phyloP scores from a whole-genome alignment of 1,140 invertebrate genomes.

The Bombus cullumanus region DNA sequence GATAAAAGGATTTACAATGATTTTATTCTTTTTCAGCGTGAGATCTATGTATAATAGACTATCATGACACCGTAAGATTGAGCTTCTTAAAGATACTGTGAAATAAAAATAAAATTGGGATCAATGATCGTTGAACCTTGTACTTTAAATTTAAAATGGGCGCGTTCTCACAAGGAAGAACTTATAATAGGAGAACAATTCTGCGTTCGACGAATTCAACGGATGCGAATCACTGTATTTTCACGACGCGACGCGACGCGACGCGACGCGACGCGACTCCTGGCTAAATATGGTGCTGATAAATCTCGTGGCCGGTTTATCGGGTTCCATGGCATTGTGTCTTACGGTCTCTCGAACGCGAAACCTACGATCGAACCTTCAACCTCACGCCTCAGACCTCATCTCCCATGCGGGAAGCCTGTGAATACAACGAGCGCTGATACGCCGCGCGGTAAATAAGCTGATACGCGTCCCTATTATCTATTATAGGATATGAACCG shows the following conservation, averaged over 20 bases:
- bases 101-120: no score
- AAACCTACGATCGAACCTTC: constrained; percentile 37
- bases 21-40: no score
- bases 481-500: constrained; percentile 31
- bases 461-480: constrained; percentile 47
- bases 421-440: constrained; percentile 54
- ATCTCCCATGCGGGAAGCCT: constrained; percentile 13
- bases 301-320: constrained; percentile 70
- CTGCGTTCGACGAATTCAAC: neutral
- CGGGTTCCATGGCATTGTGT: constrained; percentile 68
- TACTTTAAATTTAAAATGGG: no score
- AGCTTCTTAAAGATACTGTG: no score
- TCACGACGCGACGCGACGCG: neutral
- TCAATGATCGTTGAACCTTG: no score
- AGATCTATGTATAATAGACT: no score
- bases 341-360: constrained; percentile 40
- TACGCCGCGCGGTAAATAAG: constrained; percentile 53
- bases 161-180: no score
- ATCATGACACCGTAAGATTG: no score
- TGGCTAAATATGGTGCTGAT: constrained; percentile 63
- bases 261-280: constrained; percentile 31
- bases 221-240: constrained; percentile 48
- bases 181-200: no score
- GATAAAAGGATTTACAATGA: no score
- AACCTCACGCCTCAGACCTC: constrained; percentile 11